Base-by-base conservation (phyloP, 2,113 vertebrate genomes). In the Ibidorhyncha struthersii region DNA sequence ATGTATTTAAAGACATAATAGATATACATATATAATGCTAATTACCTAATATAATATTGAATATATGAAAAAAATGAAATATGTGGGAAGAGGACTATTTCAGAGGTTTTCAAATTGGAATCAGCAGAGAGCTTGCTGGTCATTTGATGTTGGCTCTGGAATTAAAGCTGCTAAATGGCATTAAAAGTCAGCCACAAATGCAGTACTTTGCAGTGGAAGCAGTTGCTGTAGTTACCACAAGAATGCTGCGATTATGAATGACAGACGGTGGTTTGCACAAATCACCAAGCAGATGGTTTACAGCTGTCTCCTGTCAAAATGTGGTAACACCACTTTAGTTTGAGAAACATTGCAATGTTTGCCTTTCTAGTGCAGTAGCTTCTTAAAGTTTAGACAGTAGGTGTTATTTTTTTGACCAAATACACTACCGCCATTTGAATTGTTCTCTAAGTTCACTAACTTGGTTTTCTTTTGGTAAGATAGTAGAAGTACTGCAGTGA, bases 401-500 rank as follows among this genome's bases (percentile, higher is more conserved):
- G 43, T 97, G 88, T 93, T 95, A 9, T 16, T 90, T 41, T 97
- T 96, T 96, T 96, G 92, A 97, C 94, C 95, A 97, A 95, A 97
- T 97, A 84, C 3, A 83, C 82, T 96, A 81, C 67, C 7, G 18
- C 62, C 93, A 91, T 89, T 72, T 63, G 86, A 96, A 76, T 66
- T 49, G 62, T 86, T 96, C 93, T 90, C 69, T 82, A 73, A 85
- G 53, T 82, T 93, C 82, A 41, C 34, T 61, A 71, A 86, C 50
- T 91, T 1, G 0, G 58, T 95, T 98, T 97, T 94, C 53, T 91
- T 97, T 96, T 91, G 93, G 73, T 72, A 90, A 93, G 58, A 62
- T 45, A 82, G 55, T 73, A 95, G 80, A 97, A 95, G 79, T 96
- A 80, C 93, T 97, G 73, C 77, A 84, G 77, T 97, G 61, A 85